Conservation (phyloP, 2,113 vertebrate species). For the Dryoscopus gambensis region DNA sequence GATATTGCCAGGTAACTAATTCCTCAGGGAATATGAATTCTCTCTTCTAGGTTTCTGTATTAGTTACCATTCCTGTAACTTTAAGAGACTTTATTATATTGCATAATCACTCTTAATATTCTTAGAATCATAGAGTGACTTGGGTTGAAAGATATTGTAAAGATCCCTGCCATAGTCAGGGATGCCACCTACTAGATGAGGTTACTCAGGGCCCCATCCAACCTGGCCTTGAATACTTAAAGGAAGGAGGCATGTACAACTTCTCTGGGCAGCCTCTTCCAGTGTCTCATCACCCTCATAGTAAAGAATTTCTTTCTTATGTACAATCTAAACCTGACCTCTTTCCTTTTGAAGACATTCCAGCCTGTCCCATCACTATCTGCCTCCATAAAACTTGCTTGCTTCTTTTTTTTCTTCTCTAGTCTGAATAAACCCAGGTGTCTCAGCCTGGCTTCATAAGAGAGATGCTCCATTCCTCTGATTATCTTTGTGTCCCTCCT, state of each 20-base stretch:
- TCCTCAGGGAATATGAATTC: neutral
- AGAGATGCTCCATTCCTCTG: neutral
- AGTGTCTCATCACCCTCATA: neutral
- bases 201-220: neutral
- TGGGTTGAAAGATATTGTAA: neutral
- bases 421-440: neutral
- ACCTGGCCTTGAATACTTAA: neutral
- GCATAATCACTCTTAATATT: neutral
- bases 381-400: neutral
- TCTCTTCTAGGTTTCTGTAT: neutral
- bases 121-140: neutral
- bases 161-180: neutral
- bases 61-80: neutral
- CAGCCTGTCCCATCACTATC: neutral
- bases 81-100: neutral
- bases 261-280: neutral
- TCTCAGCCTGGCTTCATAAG: neutral
- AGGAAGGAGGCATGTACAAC: neutral
- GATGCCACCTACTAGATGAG: neutral
- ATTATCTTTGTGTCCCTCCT: neutral
- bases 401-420: neutral
- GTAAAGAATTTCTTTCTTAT: neutral
- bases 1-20: neutral
- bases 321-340: neutral
- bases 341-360: neutral